Conservation (phyloP, 1,140 invertebrate species). For the Himalopsyche phryganea region DNA sequence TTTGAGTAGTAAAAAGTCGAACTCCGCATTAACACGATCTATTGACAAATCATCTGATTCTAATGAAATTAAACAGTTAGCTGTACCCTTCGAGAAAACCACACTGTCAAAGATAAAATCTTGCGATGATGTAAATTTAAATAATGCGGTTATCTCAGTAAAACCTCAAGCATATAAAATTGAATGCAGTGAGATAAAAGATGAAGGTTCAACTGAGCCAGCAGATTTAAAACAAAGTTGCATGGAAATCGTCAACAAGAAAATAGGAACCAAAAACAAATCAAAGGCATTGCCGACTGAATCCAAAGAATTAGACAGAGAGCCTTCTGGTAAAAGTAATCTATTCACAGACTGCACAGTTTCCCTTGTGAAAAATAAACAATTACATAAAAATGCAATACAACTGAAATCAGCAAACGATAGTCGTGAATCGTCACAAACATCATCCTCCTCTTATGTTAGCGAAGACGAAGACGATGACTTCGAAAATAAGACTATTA, state of each 20-base stretch:
- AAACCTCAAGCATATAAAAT: no score
- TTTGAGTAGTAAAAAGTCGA: conserved; percentile 2
- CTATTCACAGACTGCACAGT: neutral
- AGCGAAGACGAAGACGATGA: conserved; percentile 12
- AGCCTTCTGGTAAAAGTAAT: neutral
- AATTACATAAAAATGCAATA: conserved; percentile 3
- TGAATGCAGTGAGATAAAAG: no score
- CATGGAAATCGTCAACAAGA: conserved; percentile 13
- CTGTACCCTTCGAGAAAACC: no score
- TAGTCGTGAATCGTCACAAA: conserved; percentile 4
- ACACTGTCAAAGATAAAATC: no score
- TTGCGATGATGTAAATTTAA: no score
- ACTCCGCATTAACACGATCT: neutral
- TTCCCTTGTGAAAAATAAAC: conserved; percentile 1
- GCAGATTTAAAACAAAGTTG: conserved; percentile 11
- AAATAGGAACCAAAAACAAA: conserved; percentile 13
- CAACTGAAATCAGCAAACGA: neutral
- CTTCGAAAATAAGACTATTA: conserved; percentile 9
- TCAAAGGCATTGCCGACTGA: neutral
- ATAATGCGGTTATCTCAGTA: no score
- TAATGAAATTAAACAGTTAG: neutral
- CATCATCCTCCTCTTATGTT: conserved; percentile 2
- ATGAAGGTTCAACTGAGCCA: neutral
- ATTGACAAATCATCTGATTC: neutral
- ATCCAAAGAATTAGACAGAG: neutral